phyloP scores from a whole-genome alignment of 2,113 vertebrate genomes.

The Neofelis nebulosa region DNA sequence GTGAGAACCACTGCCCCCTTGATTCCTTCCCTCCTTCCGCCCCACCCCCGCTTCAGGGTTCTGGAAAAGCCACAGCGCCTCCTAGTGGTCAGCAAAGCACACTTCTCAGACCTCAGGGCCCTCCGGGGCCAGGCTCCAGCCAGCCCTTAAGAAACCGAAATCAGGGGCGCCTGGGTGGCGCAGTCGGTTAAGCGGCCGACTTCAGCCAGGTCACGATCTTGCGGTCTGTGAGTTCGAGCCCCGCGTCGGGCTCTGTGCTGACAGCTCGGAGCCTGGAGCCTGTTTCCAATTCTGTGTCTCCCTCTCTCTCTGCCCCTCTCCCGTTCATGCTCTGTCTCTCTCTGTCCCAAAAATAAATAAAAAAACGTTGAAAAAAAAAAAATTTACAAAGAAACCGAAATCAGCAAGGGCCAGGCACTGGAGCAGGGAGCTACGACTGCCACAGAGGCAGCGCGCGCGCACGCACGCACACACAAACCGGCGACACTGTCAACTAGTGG shows the following conservation, averaged over 20 bases:
- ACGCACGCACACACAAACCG: background rate
- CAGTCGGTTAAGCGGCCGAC: too few relatives aligned
- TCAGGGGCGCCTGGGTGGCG: too few relatives aligned
- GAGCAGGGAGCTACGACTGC: background rate
- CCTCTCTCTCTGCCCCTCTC: too few relatives aligned
- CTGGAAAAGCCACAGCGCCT: background rate
- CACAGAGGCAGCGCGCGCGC: background rate
- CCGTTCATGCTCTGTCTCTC: too few relatives aligned
- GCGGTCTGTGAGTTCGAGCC: too few relatives aligned
- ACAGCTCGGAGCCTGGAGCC: too few relatives aligned
- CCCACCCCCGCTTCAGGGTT: too few relatives aligned
- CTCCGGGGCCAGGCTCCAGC: background rate
- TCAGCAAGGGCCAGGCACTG: accelerated
- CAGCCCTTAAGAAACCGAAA: background rate
- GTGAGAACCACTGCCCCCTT: background rate
- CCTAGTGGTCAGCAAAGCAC: background rate
- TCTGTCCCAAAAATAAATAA: too few relatives aligned
- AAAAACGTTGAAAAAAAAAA: too few relatives aligned
- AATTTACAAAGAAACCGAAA: background rate
- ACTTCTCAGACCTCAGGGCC: background rate
- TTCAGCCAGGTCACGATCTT: too few relatives aligned
- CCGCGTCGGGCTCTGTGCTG: too few relatives aligned
- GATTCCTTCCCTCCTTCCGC: background rate
- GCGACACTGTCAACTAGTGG: background rate
- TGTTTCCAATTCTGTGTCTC: too few relatives aligned